phyloP scores from a whole-genome alignment of 2,113 vertebrate genomes.

The Oriolus oriolus region DNA sequence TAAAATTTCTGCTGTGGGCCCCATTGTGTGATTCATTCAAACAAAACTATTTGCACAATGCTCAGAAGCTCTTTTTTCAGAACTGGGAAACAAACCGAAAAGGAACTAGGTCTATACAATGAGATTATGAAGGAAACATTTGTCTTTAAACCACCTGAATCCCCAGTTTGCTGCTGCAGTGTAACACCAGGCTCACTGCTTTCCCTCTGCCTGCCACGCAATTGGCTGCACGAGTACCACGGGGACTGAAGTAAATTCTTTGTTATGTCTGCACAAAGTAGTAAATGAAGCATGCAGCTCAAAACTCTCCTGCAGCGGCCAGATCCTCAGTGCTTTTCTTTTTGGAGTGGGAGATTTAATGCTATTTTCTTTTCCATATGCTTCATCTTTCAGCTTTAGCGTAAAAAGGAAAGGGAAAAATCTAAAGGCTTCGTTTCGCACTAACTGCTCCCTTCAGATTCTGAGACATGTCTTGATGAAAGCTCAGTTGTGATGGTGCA shows the following conservation, averaged over 20 bases:
- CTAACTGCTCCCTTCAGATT: constrained; percentile 24
- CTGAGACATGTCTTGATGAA: background rate
- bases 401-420: background rate
- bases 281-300: constrained; percentile 48
- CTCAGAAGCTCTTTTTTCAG: background rate
- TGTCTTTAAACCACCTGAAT: background rate
- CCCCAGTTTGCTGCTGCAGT: background rate
- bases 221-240: background rate
- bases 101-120: background rate
- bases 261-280: constrained; percentile 54
- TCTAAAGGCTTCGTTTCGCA: background rate
- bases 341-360: background rate
- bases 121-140: background rate
- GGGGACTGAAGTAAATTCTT: constrained; percentile 26
- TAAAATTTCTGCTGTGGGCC: background rate
- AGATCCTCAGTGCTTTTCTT: background rate
- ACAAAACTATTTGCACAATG: background rate
- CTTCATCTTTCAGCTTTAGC: background rate
- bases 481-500: background rate
- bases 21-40: background rate
- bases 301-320: background rate
- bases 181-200: background rate
- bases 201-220: background rate
- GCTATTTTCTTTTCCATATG: constrained; percentile 17
- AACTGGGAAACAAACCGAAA: background rate